Base-by-base conservation (phyloP, 2,113 vertebrate genomes). In the Neopipo cinnamomea region DNA sequence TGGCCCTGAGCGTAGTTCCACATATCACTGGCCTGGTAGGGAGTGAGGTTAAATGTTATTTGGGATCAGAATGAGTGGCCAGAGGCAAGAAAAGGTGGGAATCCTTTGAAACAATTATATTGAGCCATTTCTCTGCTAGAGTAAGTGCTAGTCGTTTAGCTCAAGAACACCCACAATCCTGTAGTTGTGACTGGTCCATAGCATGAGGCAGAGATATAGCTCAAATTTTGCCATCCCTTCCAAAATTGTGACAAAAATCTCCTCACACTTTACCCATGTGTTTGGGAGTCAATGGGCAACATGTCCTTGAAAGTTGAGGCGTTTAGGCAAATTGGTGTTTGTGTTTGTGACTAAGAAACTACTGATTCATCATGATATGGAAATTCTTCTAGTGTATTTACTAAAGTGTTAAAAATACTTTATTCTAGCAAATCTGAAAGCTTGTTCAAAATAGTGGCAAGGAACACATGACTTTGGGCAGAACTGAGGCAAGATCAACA, bases 1-100 rank as follows among this genome's bases (percentile, higher is more conserved):
- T 75, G 47, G 30, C 17, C 12, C 9, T 0, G 1, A 18, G 3
- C 2, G 0, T 67, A 46, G 39, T 71, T 44, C 35, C 13, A 31
- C 1, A 0, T 19, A 61, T 41, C 11, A 7, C 30, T 55, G 42
- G 49, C 21, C 24, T 1, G 1, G 5, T 19, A 72, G 33, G 5
- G 12, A 41, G 5, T 7, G 14, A 73, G 27, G 18, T 17, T 50
- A 35, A n/a, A 18, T 13, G 4, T 55, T 87, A 44, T n/a, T 73
- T 27, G 28, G n/a, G 15, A 41, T 41, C 1, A 3, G 17, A 73
- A 62, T 21, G 33, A 72, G 22, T 1, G 3, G 9, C 15, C 28
- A 56, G 67, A 53, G 12, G 12, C 52, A 85, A n/a, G 53, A 88
- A 90, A 82, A 92, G 5, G 25, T 83, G 41, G 5, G 9, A 41